phyloP scores from a whole-genome alignment of 2,113 vertebrate species.

The Micronycteris hirsuta region DNA sequence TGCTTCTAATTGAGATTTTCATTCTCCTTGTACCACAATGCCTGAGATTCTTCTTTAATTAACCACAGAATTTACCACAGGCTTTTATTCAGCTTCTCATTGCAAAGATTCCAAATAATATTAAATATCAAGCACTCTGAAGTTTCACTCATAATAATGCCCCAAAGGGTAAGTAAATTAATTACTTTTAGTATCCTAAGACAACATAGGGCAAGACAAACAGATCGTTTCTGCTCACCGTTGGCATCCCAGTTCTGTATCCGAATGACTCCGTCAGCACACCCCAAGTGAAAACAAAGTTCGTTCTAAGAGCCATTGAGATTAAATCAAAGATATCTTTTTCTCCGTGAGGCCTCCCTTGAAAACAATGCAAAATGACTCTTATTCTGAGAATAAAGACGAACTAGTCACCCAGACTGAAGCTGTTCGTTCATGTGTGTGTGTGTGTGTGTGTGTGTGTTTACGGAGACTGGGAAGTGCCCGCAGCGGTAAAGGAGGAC shows the following conservation, averaged over 20 bases:
- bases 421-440: not conserved
- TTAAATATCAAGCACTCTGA: conserved; percentile 17
- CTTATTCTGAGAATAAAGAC: not conserved
- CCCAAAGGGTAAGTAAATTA: not conserved
- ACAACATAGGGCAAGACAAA: not conserved
- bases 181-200: not conserved
- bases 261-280: not conserved
- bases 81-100: not conserved
- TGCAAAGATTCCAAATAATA: not conserved
- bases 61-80: not conserved
- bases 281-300: not conserved
- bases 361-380: not conserved
- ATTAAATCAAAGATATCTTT: not conserved
- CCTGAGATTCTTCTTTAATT: not conserved
- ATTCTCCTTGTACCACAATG: not conserved
- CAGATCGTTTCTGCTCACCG: not conserved
- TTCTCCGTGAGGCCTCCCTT: not conserved
- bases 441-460: not conserved
- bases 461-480: not conserved
- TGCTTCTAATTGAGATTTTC: conserved; percentile 12
- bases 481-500: not conserved
- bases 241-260: not conserved
- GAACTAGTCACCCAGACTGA: not conserved
- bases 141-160: conserved; percentile 25
- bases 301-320: not conserved